These are phyloP conservation scores for Hemiscyllium ocellatum DNA, from an alignment of 2,113 vertebrate species.

Conservation along the genomic window DNA sequence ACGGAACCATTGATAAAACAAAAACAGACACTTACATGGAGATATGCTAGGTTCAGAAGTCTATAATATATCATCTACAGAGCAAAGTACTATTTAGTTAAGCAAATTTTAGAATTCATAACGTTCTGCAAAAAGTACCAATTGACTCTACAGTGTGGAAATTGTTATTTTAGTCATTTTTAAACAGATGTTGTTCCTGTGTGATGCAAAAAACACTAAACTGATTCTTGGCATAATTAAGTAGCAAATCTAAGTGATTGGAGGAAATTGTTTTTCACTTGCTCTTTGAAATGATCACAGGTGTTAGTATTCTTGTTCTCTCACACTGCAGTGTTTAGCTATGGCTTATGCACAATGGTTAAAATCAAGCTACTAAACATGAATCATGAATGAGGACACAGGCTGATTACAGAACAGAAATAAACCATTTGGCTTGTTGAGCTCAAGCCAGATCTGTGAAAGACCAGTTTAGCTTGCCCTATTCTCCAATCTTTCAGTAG, in stretches of 20 bases:
- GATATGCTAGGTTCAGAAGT: neutral
- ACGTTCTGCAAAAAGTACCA: neutral
- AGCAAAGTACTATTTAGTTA: neutral
- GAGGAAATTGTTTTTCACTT: neutral
- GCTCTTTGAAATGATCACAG: neutral
- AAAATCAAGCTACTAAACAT: neutral
- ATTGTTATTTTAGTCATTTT: neutral
- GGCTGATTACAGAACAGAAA: neutral
- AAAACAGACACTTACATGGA: neutral
- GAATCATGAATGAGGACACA: neutral
- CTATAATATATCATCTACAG: neutral
- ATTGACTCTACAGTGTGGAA: neutral
- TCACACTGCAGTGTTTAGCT: neutral
- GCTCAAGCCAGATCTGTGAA: neutral
- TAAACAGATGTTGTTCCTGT: neutral
- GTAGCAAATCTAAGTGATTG: neutral
- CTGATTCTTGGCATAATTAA: slow-evolving; percentile 5
- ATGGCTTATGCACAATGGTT: neutral
- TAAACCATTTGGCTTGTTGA: neutral
- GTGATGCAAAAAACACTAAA: neutral
- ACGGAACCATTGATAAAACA: neutral
- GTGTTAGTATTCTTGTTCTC: neutral
- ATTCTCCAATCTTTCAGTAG: neutral
- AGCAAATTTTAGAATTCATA: neutral
- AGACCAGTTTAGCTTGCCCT: neutral